A percentile compares a stretch with the other conserved stretches of the same genome.
Conservation (phyloP, 2,888 invertebrate genomes). For the Drosophila borborema region DNA sequence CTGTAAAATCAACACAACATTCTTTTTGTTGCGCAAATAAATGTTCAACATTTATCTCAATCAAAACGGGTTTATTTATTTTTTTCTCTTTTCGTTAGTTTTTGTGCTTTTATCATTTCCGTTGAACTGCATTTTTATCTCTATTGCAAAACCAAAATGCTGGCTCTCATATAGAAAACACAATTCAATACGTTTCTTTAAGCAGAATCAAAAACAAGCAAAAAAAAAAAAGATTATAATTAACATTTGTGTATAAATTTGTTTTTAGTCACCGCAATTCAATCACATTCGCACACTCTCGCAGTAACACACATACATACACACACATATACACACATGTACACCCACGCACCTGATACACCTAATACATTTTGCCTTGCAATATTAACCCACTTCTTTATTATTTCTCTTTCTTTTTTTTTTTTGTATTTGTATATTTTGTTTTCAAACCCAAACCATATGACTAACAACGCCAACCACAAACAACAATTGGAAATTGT, state of each 20-base stretch:
- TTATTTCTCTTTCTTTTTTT: slow-evolving; percentile 30
- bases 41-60: slow-evolving; percentile 52
- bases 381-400: slow-evolving; percentile 64
- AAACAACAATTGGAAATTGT: slow-evolving; percentile 44
- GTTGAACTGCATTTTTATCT: slow-evolving; percentile 17
- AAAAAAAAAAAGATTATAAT: background rate
- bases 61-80: slow-evolving; percentile 31
- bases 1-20: slow-evolving; percentile 44
- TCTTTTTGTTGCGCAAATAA: slow-evolving; percentile 47
- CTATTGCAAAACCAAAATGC: slow-evolving; percentile 24
- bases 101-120: slow-evolving; percentile 28
- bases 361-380: slow-evolving; percentile 25
- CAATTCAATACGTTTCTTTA: background rate
- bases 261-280: slow-evolving; percentile 19
- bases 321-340: slow-evolving; percentile 8
- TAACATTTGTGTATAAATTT: background rate
- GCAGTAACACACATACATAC: slow-evolving; percentile 1
- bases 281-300: slow-evolving; percentile 3
- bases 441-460: slow-evolving; percentile 25
- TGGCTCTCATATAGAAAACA: slow-evolving; percentile 2
- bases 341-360: slow-evolving; percentile 18
- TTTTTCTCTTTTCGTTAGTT: slow-evolving; percentile 18
- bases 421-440: slow-evolving; percentile 25
- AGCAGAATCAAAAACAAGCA: background rate
- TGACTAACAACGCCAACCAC: slow-evolving; percentile 46